phyloP scores from a whole-genome alignment of 2,797 vertebrate species.

The Coranthus polyacanthus region DNA sequence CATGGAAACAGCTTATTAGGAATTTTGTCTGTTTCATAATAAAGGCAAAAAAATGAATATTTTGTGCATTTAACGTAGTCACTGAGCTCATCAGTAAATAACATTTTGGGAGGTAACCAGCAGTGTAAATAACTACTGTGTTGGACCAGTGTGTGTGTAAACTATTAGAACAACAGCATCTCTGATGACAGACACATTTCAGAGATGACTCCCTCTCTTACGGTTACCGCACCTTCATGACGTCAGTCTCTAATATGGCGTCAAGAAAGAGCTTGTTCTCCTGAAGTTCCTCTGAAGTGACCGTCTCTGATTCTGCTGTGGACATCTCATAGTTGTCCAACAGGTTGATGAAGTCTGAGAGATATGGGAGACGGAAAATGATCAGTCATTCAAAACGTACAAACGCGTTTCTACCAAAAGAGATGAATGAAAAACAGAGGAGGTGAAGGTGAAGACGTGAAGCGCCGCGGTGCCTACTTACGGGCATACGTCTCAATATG shows the following conservation, averaged over 20 bases:
- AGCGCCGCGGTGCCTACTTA: slow-evolving; percentile 61
- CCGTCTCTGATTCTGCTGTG: slow-evolving; percentile 86
- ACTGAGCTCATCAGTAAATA: not conserved
- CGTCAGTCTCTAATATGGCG: slow-evolving; percentile 84
- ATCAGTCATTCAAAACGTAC: accelerated
- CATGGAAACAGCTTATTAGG: not conserved
- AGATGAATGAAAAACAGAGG: not conserved
- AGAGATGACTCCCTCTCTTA: not conserved
- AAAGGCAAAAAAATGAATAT: too few species aligned
- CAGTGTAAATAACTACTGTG: slow-evolving; percentile 17
- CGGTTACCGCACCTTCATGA: slow-evolving; percentile 86
- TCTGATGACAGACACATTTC: not conserved
- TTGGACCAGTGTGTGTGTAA: not conserved
- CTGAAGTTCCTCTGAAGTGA: slow-evolving; percentile 85
- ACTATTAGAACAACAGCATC: not conserved
- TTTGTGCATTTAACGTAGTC: not conserved
- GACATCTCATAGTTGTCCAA: slow-evolving; percentile 92
- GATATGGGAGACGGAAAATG: slow-evolving; percentile 2
- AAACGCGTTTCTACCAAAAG: not conserved
- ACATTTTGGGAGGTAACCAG: not conserved
- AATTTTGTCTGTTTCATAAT: not conserved
- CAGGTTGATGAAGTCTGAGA: slow-evolving; percentile 88
- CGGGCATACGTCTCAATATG: slow-evolving; percentile 83
- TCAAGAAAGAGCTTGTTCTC: slow-evolving; percentile 88
- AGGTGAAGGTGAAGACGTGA: not conserved